Evolutionary conservation across 2,113 vertebrate genomes (phyloP), one percentile per base, ranked within the genome.

Genomic region (Dermatemys mawii): DNA sequence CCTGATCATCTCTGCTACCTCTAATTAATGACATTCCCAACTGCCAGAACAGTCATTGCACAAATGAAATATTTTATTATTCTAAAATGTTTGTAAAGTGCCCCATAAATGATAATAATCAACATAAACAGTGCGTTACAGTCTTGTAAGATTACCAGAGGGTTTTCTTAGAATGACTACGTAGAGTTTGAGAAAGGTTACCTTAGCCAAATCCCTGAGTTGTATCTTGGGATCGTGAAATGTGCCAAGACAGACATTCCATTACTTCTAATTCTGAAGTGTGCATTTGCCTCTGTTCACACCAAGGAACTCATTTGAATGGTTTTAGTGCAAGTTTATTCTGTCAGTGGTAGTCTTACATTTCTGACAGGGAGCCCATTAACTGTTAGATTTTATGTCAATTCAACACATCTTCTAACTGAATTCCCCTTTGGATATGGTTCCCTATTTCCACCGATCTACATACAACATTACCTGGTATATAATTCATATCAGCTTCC

Each of bases 291-390:
- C 82, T 70, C n/a, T 8, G 22, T 91, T 92, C 35, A 53, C 11
- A 78, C 75, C 83, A 44, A 51, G 46, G 29, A 92, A 38, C 89
- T 86, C 79, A 50, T 73, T 44, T 81, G 75, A 89, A 89, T 88
- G 60, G 22, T 76, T 95, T 92, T 82, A 82, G 29, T 80, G 22
- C 50, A 51, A 57, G 44, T 13, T 91, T 93, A 79, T 32, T 90
- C 53, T 94, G 63, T 80, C 88, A 95, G 92, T 27, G 84, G 57
- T 49, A 95, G 51, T 81, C 50, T 86, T 83, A 95, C 67, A 86
- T 54, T 92, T 96, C 84, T 91, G 55, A 93, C 49, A 82, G 49
- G 38, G 10, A 84, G 41, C 29, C 35, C 35, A 50, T 24, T 60
- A n/a, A 82, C 7, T 94, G 85, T 90, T 89, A 92, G 63, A 84